phyloP scores from a whole-genome alignment of 2,888 invertebrate genomes.

The Apamea sordens region DNA sequence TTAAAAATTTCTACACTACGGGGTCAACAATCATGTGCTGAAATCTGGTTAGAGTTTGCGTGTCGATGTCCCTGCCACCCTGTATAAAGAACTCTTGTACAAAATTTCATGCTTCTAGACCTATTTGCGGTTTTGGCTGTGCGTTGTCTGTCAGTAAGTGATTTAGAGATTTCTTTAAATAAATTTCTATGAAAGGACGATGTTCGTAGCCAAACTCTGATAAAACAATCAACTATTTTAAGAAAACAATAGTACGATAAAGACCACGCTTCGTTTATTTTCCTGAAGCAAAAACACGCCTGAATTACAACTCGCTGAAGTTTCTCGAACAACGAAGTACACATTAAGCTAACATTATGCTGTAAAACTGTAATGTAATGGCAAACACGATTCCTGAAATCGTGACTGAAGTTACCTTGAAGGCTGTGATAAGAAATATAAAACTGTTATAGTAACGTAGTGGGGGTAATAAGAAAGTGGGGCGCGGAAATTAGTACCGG shows the following conservation, averaged over 20 bases:
- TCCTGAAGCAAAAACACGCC: neutral
- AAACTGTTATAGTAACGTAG: conserved; percentile 13
- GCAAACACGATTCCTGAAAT: conserved; percentile 33
- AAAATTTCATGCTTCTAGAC: no score
- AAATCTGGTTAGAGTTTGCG: no score
- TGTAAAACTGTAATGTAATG: conserved; percentile 30
- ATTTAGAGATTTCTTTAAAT: neutral
- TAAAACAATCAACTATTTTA: neutral
- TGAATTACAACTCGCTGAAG: neutral
- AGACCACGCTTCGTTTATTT: neutral
- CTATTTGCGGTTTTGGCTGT: no score
- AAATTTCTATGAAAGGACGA: no score
- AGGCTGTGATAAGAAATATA: conserved; percentile 38
- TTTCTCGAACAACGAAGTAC: conserved; percentile 19
- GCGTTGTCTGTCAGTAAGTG: neutral
- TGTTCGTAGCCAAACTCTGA: neutral
- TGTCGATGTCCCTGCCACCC: no score
- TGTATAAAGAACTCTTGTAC: no score
- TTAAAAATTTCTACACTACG: no score
- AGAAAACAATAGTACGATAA: conserved; percentile 1
- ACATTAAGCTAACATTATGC: conserved; percentile 25
- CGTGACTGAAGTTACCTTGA: conserved; percentile 48
- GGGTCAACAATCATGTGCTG: no score
- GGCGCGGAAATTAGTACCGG: conserved; percentile 34
- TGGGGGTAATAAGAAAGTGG: conserved; percentile 18